Evolutionary conservation across 2,113 vertebrate species (phyloP), one percentile per base, ranked within the genome.

Genomic region (Cochlearius cochlearius): DNA sequence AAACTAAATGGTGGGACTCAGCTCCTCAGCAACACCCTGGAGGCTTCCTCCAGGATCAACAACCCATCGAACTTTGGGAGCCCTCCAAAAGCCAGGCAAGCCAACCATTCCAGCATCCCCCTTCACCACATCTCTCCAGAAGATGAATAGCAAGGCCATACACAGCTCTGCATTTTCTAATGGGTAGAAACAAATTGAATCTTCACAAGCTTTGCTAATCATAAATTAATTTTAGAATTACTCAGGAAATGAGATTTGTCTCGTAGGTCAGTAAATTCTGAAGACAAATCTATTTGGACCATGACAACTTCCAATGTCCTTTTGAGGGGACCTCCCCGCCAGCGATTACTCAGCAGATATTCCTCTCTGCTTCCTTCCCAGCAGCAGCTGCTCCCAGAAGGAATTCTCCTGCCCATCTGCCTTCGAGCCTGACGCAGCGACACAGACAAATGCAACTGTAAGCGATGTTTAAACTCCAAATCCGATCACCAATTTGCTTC

Each of bases 371-470:
- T 83, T 88, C 56, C 73, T 91, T 95, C 62, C 69, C 66, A 84
- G 89, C 58, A 91, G 39, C 86, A 66, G 50, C 71, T 95, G 69
- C 59, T 94, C 45, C 36, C 83, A 87, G 69, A 60, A 91, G 91
- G 81, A 95, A 85, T 79, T 76, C 76, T 94, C 49, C 75, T 84
- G 84, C 72, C 86, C 79, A 91, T 86, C 76, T 92, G 84, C 80
- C 45, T 86, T 82, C 71, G 39, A 88, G 87, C 34, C 60, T 82
- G 62, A 75, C 69, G 67, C 30, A 41, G 76, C 1, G 0, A 73
- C 58, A 74, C 23, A 69, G 55, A 66, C 47, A 91, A 86, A 89
- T 21, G 25, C 49, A 90, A 91, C 58, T 50, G 29, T 52, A 88
- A 91, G 38, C 5, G 4, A 41, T 19, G 26, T 55, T 85, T 82